Conservation (phyloP, 1,140 invertebrate genomes). For the Aphidius gifuensis region DNA sequence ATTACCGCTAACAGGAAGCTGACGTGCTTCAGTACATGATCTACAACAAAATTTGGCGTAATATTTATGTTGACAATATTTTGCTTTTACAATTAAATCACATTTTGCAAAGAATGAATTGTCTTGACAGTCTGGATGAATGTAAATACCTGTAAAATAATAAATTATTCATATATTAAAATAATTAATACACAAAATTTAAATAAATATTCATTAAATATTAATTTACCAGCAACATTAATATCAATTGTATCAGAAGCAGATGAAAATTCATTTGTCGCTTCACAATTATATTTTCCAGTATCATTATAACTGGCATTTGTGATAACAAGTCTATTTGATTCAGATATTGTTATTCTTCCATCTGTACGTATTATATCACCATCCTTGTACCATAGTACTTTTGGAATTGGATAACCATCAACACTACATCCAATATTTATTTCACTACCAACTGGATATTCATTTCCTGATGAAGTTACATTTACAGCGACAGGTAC, state of each 20-base stretch:
- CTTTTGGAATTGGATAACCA: conserved; percentile 71
- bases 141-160: conserved; percentile 62
- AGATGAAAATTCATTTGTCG: conserved; percentile 66
- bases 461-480: conserved; percentile 55
- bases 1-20: conserved; percentile 56
- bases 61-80: conserved; percentile 81
- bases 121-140: conserved; percentile 78
- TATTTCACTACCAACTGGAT: conserved; percentile 65
- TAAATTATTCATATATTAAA: not conserved
- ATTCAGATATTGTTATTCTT: conserved; percentile 61
- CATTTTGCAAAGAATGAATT: conserved; percentile 89
- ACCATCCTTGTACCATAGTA: conserved; percentile 78
- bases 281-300: conserved; percentile 77
- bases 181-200: conserved; percentile 10
- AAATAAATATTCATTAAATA: not conserved
- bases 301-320: conserved; percentile 65
- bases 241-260: conserved; percentile 63
- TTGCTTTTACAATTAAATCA: conserved; percentile 74
- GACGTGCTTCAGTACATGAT: conserved; percentile 82
- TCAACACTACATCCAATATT: conserved; percentile 71
- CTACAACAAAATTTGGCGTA: conserved; percentile 92
- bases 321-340: conserved; percentile 65
- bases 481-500: conserved; percentile 64
- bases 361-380: conserved; percentile 53
- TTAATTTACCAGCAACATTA: conserved; percentile 64